A percentile compares a stretch with the other conserved stretches of the same genome.
Evolutionary conservation across 2,113 vertebrate species (phyloP).

Genomic region (Nipponia nippon): DNA sequence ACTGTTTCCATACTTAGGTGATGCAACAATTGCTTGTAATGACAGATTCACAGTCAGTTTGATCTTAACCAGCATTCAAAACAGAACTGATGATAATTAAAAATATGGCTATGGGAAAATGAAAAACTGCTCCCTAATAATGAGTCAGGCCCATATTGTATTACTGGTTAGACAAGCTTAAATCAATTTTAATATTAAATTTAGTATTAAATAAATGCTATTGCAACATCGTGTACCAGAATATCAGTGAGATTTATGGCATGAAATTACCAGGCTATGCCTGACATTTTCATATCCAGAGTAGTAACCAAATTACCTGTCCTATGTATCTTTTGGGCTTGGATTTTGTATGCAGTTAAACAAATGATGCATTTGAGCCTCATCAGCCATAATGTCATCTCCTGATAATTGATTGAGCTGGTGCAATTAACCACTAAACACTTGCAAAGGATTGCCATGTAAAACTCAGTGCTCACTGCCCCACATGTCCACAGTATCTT

Average conservation of each 20-base stretch:
- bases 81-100: neutral
- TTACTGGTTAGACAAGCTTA: neutral
- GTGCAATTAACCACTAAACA: neutral
- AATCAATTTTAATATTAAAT: conserved; percentile 11
- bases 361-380: neutral
- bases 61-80: neutral
- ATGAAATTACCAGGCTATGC: neutral
- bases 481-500: neutral
- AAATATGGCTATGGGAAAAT: neutral
- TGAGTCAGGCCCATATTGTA: neutral
- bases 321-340: neutral
- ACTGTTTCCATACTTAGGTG: neutral
- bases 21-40: neutral
- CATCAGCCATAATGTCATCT: neutral
- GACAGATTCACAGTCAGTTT: neutral
- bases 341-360: neutral
- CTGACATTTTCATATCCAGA: neutral
- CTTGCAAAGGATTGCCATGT: neutral
- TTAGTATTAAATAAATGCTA: neutral
- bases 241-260: neutral
- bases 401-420: neutral
- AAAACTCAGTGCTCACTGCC: neutral
- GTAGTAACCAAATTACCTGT: neutral
- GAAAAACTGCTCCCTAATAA: neutral
- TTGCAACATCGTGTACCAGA: neutral